These are phyloP conservation scores for Ophthalmolycus amberensis DNA, from an alignment of 2,113 vertebrate genomes.

Conservation along the genomic window DNA sequence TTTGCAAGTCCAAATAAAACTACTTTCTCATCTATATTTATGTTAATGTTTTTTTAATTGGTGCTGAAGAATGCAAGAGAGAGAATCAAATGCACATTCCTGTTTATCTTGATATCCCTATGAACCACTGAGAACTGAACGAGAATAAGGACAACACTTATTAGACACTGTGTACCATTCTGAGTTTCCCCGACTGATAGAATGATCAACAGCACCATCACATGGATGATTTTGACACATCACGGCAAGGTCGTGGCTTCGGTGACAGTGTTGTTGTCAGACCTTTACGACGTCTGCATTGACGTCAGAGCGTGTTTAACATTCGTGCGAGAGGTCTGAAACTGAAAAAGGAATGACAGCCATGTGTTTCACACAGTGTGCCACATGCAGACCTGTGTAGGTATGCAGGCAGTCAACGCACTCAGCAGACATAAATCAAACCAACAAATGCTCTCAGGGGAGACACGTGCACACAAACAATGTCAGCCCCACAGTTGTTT, in stretches of 20 bases:
- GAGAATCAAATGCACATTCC: no score
- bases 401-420: constrained; percentile 42
- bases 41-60: neutral
- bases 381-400: neutral
- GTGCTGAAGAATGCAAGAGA: no score
- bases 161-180: neutral
- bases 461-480: neutral
- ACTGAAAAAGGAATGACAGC: constrained; percentile 35
- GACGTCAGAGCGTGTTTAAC: constrained; percentile 6
- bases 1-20: neutral
- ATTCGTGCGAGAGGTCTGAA: constrained; percentile 37
- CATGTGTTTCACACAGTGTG: constrained; percentile 6
- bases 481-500: neutral
- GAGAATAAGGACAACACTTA: neutral
- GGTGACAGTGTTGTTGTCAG: constrained; percentile 8
- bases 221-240: neutral
- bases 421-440: constrained; percentile 42
- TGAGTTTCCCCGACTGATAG: neutral
- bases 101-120: no score
- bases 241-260: neutral
- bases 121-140: no score
- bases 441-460: constrained; percentile 1
- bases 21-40: neutral
- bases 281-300: constrained; percentile 25
- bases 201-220: neutral